Conservation (phyloP, 2,888 invertebrate species). For the Lamellibrachia satsuma region DNA sequence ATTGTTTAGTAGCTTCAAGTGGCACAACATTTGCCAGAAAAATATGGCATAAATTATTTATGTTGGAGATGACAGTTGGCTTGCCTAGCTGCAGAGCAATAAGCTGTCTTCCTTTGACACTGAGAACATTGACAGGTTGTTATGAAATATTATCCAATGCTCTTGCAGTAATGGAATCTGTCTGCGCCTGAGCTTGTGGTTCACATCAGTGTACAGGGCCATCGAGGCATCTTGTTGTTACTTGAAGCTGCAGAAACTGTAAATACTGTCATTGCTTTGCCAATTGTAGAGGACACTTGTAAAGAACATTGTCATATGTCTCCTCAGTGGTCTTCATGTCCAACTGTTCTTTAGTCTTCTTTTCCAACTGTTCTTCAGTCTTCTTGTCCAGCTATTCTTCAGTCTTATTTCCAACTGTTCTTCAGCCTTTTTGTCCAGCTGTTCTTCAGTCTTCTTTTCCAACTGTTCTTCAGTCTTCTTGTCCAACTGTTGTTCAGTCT, state of each 20-base stretch:
- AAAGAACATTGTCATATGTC: neutral
- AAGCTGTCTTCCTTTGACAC: neutral
- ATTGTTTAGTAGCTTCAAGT: neutral
- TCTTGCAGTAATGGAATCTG: neutral
- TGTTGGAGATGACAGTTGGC: neutral
- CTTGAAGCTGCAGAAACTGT: neutral
- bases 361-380: too few relatives aligned
- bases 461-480: too few relatives aligned
- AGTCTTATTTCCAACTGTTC: too few relatives aligned
- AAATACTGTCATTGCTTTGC: neutral
- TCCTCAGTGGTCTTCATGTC: too few relatives aligned
- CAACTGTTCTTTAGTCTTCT: too few relatives aligned
- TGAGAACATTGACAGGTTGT: constrained; percentile 5
- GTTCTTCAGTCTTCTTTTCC: too few relatives aligned
- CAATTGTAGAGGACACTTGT: neutral
- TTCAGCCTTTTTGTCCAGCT: too few relatives aligned
- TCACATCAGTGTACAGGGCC: neutral
- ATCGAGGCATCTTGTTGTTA: neutral
- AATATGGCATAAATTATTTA: neutral
- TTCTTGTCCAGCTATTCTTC: too few relatives aligned
- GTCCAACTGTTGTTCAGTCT: neutral
- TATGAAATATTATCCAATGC: neutral
- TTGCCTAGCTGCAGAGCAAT: neutral
- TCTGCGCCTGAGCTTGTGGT: neutral
- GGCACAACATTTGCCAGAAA: neutral